phyloP scores from a whole-genome alignment of 2,888 invertebrate genomes.

The Platycheirus rosarum region DNA sequence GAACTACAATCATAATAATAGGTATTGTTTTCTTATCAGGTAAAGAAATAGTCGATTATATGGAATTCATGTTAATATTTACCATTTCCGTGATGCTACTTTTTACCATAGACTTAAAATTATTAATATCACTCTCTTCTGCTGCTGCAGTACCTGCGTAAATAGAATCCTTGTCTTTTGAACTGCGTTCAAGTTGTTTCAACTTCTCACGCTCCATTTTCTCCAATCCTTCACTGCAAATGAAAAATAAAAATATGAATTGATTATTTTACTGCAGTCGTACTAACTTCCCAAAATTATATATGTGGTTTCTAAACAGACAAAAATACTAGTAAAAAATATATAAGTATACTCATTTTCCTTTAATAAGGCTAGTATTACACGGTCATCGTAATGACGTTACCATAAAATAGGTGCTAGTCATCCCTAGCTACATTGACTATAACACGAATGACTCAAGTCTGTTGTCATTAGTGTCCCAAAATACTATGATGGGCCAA shows the following conservation, averaged over 20 bases:
- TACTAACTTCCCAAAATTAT: too few relatives aligned
- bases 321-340: too few relatives aligned
- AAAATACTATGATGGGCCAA: too few relatives aligned
- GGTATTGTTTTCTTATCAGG: conserved; percentile 45
- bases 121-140: conserved; percentile 70
- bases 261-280: too few relatives aligned
- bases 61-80: conserved; percentile 56
- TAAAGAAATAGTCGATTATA: conserved; percentile 34
- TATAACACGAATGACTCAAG: too few relatives aligned
- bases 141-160: conserved; percentile 76
- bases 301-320: too few relatives aligned
- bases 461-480: too few relatives aligned
- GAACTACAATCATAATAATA: conserved; percentile 25
- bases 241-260: background rate
- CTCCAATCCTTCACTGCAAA: conserved; percentile 89
- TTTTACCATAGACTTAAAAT: conserved; percentile 70
- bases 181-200: conserved; percentile 91
- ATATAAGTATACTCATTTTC: too few relatives aligned
- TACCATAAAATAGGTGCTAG: too few relatives aligned
- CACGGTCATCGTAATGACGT: too few relatives aligned
- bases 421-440: too few relatives aligned
- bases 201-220: conserved; percentile 98
- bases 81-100: conserved; percentile 66
- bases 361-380: too few relatives aligned
- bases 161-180: conserved; percentile 54